phyloP scores from a whole-genome alignment of 2,888 invertebrate genomes.

The Oligia strigilis region DNA sequence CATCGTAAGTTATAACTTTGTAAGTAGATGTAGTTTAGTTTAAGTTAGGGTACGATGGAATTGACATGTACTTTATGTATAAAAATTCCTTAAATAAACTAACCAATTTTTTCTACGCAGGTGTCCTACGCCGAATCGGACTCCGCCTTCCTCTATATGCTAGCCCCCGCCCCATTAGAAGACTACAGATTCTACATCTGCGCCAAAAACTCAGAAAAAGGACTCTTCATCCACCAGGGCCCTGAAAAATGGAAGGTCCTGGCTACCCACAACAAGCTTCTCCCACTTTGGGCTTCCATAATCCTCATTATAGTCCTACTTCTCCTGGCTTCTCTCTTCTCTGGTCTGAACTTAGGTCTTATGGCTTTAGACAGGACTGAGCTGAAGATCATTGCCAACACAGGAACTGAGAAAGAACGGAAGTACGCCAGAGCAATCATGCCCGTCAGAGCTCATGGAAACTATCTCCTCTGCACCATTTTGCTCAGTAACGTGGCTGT shows the following conservation, averaged over 20 bases:
- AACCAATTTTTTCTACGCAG: conserved; percentile 65
- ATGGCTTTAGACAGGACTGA: conserved; percentile 99
- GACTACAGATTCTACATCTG: conserved; percentile 85
- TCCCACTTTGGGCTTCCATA: conserved; percentile 95
- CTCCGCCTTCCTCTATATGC: conserved; percentile 78
- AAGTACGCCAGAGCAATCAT: conserved; percentile 96
- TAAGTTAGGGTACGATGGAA: too few species aligned
- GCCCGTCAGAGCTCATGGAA: conserved; percentile 98
- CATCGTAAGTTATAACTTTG: too few species aligned
- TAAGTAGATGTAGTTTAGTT: too few species aligned
- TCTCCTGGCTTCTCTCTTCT: conserved; percentile 97
- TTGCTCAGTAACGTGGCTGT: conserved; percentile 97
- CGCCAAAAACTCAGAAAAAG: conserved; percentile 73
- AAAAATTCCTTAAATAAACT: background rate
- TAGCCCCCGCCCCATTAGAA: conserved; percentile 80
- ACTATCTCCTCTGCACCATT: conserved; percentile 97
- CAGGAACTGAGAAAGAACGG: conserved; percentile 95
- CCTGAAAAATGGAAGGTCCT: conserved; percentile 91
- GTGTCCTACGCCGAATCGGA: conserved; percentile 70
- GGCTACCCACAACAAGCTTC: conserved; percentile 92
- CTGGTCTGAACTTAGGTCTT: conserved; percentile 98
- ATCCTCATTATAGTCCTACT: conserved; percentile 94
- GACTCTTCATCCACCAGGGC: conserved; percentile 92
- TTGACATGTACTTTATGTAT: too few species aligned
- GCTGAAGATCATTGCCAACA: conserved; percentile 97